Conservation (phyloP, 2,113 vertebrate genomes). For the Oostethus manadensis region DNA sequence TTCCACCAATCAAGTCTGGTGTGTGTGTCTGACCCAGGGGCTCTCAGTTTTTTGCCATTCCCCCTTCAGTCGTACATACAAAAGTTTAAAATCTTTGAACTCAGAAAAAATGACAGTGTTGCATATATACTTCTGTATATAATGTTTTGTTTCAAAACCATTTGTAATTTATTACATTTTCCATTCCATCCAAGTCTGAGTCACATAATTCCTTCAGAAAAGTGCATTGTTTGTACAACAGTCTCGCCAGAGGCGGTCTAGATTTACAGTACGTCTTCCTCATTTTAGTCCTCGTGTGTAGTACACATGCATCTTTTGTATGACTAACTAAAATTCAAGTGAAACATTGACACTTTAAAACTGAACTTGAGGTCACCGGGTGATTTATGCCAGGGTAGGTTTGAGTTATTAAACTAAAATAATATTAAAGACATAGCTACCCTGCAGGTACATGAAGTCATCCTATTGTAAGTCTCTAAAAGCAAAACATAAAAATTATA, state of each 20-base stretch:
- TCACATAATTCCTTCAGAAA: conserved; percentile 58
- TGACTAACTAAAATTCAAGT: too few relatives aligned
- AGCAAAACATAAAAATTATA: conserved; percentile 60
- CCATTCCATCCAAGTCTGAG: conserved; percentile 35
- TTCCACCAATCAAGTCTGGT: too few relatives aligned
- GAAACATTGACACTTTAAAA: neutral
- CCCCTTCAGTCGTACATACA: too few relatives aligned
- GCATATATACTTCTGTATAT: conserved; percentile 6
- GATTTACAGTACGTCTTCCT: conserved; percentile 25
- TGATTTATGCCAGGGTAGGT: neutral
- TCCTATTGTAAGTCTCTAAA: conserved; percentile 36
- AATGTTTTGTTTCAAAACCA: conserved; percentile 23
- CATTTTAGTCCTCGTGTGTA: conserved; percentile 29
- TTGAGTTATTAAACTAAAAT: conserved; percentile 29
- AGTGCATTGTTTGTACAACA: conserved; percentile 61
- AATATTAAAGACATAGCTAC: conserved; percentile 34
- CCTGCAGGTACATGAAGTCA: conserved; percentile 18
- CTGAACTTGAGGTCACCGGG: neutral
- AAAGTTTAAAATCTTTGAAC: too few relatives aligned
- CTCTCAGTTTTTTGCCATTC: too few relatives aligned
- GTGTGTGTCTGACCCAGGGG: too few relatives aligned
- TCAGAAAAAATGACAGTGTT: too few relatives aligned
- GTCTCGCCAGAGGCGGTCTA: conserved; percentile 29
- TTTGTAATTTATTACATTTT: conserved; percentile 59
- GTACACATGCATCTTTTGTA: conserved; percentile 20